Evolutionary conservation across 2,888 invertebrate genomes (phyloP), one percentile per base, ranked within the genome.

Genomic region (Diarsia mendica): DNA sequence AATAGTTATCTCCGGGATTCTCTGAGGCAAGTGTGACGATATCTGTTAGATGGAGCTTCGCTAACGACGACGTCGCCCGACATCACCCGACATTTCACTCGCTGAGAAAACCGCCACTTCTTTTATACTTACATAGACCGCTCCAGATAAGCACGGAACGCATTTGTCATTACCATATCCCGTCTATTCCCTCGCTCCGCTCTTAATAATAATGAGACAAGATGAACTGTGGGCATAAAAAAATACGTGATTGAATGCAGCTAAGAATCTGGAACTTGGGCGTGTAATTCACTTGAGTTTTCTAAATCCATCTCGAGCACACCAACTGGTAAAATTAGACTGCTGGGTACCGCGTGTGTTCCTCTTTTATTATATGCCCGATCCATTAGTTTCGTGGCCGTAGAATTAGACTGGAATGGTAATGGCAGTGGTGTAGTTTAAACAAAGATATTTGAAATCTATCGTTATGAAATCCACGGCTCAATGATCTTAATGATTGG

Each of bases 121-220:
- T 92, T 92, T 92, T 91, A 92, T n/a, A n/a, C n/a, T n/a, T 90
- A 89, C 88, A 87, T 85, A 88, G 90, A 90, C 87, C 88, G 88
- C 87, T 86, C 10, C 88, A 90, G 94, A 94, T 94, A 91, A 91
- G 90, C 90, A 91, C 85, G 89, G 87, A 89, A 85, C 83, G 83
- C 91, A 93, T 94, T 94, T 94, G 92, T 94, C 93, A 94, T 95
- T 92, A 93, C 89, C 91, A 92, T 92, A 92, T 91, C 91, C 89
- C 88, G 88, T 88, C 90, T 89, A 86, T 87, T 78, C 83, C 70
- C 75, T 80, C 79, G 82, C 76, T 79, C 64, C 72, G 67, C 60
- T 79, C 69, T 83, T 87, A 84, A 77, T 79, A 83, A 85, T 83
- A 86, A 87, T 77, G 78, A 63, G 64, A 72, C 65, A 72, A 70